Conservation (phyloP, 2,113 vertebrate species). For the Microtus richardsoni region DNA sequence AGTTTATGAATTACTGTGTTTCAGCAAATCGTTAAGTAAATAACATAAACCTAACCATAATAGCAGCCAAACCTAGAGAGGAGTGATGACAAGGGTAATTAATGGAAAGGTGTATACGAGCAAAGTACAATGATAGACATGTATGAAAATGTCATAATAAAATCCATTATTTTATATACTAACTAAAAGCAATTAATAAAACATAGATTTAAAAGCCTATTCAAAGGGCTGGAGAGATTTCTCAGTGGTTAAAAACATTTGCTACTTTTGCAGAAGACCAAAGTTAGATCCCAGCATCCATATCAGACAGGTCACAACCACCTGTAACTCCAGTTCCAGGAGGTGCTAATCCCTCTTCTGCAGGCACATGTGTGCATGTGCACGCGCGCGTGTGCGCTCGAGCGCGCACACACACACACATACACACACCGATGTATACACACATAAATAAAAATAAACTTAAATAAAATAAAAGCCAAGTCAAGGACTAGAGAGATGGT, state of each 20-base stretch:
- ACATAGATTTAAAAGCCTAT: background rate
- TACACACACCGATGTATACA: background rate
- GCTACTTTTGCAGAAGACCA: background rate
- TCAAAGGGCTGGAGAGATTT: background rate
- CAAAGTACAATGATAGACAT: background rate
- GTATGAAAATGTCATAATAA: background rate
- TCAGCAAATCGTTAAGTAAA: slow-evolving; percentile 50
- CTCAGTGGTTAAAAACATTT: background rate
- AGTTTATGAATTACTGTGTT: slow-evolving; percentile 37
- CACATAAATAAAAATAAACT: background rate
- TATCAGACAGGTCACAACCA: background rate
- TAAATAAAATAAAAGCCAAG: background rate
- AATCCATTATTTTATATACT: background rate
- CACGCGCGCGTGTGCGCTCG: no score
- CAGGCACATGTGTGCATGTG: fast-evolving
- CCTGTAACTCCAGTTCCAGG: background rate
- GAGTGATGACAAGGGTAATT: background rate
- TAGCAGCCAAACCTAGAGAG: background rate
- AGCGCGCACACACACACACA: background rate
- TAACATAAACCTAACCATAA: slow-evolving; percentile 12
- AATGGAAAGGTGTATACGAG: background rate
- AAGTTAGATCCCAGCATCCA: background rate
- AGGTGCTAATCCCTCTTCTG: background rate
- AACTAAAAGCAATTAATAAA: background rate
- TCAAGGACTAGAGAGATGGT: background rate